Evolutionary conservation across 30 jellyfish, hydroid and myxozoan genomes (phyloP).

Genomic region (Clytia hemisphaerica): DNA sequence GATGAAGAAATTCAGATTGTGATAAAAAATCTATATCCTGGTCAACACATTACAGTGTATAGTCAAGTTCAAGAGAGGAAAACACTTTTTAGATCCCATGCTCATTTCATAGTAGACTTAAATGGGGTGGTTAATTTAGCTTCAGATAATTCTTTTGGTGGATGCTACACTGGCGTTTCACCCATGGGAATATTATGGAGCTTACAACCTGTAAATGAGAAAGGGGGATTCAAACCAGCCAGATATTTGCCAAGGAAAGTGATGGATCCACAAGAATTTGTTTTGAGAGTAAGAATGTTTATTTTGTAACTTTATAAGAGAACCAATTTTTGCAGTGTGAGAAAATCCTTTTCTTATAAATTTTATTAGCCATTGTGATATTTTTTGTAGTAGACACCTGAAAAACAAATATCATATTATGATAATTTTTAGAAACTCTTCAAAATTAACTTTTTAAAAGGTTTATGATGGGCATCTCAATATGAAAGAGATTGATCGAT

Average conservation of each 20-base stretch:
- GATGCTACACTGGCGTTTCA: constrained; percentile 50
- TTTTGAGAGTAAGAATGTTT: not conserved
- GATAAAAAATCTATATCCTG: no score
- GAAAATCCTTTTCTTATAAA: no score
- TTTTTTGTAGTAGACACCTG: no score
- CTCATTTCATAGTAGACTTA: constrained; percentile 45
- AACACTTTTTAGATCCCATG: constrained; percentile 28
- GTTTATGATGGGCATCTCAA: constrained; percentile 27
- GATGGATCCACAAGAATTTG: constrained; percentile 19
- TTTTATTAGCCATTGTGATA: no score
- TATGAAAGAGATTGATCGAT: not conserved
- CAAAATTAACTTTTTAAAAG: not conserved
- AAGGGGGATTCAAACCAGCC: constrained; percentile 33
- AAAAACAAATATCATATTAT: no score
- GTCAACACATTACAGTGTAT: constrained; percentile 35
- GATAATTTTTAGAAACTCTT: no score
- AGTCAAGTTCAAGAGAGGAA: constrained; percentile 15
- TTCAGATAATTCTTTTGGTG: constrained; percentile 55
- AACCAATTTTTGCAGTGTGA: no score
- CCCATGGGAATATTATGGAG: constrained; percentile 72
- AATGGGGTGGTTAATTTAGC: constrained; percentile 31
- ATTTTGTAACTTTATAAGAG: no score
- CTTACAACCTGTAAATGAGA: constrained; percentile 47
- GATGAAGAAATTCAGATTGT: no score
- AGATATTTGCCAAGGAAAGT: constrained; percentile 31